A percentile compares a stretch with the other conserved stretches of the same genome.
These are phyloP conservation scores for Archilochus colubris DNA, from an alignment of 2,113 vertebrate genomes.

Conservation along the genomic window DNA sequence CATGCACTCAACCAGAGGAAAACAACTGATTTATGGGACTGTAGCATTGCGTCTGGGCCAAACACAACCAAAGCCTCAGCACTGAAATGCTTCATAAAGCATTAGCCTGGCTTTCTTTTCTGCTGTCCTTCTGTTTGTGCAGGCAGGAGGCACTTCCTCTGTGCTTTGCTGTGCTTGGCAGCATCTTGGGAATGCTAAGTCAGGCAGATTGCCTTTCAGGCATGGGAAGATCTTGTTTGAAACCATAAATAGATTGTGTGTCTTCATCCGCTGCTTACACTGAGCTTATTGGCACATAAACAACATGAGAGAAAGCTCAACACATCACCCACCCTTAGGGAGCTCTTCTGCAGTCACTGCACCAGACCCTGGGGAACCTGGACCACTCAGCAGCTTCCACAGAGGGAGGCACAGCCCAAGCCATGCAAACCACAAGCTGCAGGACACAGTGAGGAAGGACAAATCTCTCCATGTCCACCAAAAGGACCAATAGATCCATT, in stretches of 20 bases:
- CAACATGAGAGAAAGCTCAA: background rate
- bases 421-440: background rate
- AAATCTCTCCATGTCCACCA: background rate
- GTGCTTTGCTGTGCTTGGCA: conserved; percentile 57
- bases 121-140: background rate
- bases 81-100: background rate
- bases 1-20: background rate
- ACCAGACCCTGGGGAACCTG: accelerated
- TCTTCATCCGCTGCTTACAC: background rate
- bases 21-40: background rate
- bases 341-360: background rate
- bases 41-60: background rate
- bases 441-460: background rate
- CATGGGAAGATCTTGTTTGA: conserved; percentile 42
- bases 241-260: conserved; percentile 23
- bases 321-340: background rate
- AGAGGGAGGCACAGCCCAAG: background rate
- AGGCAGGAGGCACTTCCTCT: conserved; percentile 39
- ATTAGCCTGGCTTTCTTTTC: background rate
- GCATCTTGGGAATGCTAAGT: conserved; percentile 18
- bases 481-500: background rate
- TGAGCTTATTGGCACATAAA: background rate
- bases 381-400: accelerated
- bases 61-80: background rate
- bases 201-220: conserved; percentile 48